A percentile compares a stretch with the other conserved stretches of the same genome.
phyloP scores from a whole-genome alignment of 1,140 invertebrate genomes.

The Mercenaria mercenaria region DNA sequence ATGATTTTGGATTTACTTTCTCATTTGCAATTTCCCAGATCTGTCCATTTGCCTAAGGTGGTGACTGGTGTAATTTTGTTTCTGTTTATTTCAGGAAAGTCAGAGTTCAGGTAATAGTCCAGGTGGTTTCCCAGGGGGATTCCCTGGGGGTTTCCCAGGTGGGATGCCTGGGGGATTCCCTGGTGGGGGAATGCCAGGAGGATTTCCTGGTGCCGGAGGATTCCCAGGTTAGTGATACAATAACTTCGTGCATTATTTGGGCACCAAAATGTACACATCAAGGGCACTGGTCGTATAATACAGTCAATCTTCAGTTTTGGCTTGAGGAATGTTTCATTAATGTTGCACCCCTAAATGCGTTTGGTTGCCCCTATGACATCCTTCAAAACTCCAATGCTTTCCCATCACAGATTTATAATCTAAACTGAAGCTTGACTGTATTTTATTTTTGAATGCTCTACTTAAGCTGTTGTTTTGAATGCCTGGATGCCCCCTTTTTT shows the following conservation, averaged over 20 bases:
- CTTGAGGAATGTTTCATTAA: too few species aligned
- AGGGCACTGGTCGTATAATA: neutral
- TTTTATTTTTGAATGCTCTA: neutral
- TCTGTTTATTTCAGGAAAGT: conserved; percentile 29
- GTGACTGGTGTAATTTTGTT: too few species aligned
- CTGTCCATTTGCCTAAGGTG: too few species aligned
- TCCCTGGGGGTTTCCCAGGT: conserved; percentile 72
- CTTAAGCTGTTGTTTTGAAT: neutral
- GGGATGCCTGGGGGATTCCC: conserved; percentile 70
- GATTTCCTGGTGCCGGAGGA: conserved; percentile 66
- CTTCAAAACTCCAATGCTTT: too few species aligned
- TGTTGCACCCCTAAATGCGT: too few species aligned
- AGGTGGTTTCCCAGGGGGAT: conserved; percentile 80
- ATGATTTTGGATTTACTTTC: too few species aligned
- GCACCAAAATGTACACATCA: neutral
- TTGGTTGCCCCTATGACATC: too few species aligned
- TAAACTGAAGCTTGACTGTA: neutral
- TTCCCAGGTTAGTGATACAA: conserved; percentile 35
- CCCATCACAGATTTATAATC: too few species aligned
- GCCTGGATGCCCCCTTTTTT: too few species aligned
- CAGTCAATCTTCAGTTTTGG: neutral
- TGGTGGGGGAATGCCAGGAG: conserved; percentile 67
- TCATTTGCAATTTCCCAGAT: too few species aligned
- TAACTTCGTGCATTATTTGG: neutral
- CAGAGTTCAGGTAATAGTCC: conserved; percentile 67